Conservation (phyloP, 2,797 vertebrate genomes). For the Neopelma chrysocephalum region DNA sequence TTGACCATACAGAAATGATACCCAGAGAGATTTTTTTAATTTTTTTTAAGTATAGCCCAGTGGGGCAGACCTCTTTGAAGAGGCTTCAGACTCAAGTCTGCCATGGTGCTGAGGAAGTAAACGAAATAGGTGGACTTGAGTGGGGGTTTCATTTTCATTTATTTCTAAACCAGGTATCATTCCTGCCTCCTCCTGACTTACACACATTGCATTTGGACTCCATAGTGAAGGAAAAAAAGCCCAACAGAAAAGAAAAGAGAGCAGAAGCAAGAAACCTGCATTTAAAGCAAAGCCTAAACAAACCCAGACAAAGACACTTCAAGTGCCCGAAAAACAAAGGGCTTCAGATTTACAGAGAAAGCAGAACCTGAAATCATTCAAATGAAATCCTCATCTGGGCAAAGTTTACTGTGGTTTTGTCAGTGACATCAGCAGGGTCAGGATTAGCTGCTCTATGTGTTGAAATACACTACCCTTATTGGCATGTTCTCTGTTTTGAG, state of each 20-base stretch:
- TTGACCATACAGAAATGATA: background rate
- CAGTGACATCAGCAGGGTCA: background rate
- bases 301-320: background rate
- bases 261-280: background rate
- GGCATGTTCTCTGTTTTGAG: background rate
- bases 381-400: background rate
- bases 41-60: background rate
- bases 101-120: background rate
- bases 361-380: background rate
- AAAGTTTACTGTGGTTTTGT: background rate
- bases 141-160: background rate
- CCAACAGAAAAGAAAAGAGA: background rate
- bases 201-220: background rate
- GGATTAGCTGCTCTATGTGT: background rate
- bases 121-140: background rate
- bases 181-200: background rate
- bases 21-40: background rate
- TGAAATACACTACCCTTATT: background rate
- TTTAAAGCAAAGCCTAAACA: background rate
- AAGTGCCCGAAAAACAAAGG: background rate
- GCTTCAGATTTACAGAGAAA: background rate
- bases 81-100: background rate
- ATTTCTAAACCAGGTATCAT: background rate
- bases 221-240: background rate
- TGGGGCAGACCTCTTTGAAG: background rate